Base-by-base conservation (phyloP, 2,113 vertebrate genomes). In the Sterrhoptilus dennistouni region DNA sequence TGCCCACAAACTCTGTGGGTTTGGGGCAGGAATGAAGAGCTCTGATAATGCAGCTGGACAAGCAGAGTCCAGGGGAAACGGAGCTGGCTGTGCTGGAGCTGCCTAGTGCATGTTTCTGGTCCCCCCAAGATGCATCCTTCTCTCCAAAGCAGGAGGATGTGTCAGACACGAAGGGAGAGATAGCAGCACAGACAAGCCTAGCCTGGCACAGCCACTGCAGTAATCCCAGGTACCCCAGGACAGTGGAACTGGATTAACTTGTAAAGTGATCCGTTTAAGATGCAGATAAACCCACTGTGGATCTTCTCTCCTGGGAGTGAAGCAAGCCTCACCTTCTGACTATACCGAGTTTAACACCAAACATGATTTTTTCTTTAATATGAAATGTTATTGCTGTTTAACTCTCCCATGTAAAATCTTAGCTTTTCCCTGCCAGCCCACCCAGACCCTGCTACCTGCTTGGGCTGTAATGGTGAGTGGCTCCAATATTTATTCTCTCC, bases 81-180 rank as follows among this genome's bases (percentile, higher is more conserved):
- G 47, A n/a, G 9, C 2, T 70, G 25, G 22, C 31, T 57, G 64
- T 57, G 47, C 60, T 78, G 69, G 78, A 83, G 31, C 21, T 88
- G 68, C 53, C 40, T 9, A 3, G 7, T 1, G 1, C 4, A 0
- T 0, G 1, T 64, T 79, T 79, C 29, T 85, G 69, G 23, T 61
- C 11, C 8, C 24, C 29, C 14, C 36, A 35, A 24, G 56, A 11
- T 1, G 0, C 29, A n/a, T 59, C 44, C 24, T 50, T 11, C 31
- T 31, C 31, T 83, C 21, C 25, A 21, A 15, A 36, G 66, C 31
- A 71, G 63, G 35, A 27, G 63, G 54, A 33, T 33, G 69, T 0
- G 1, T 18, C 40, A 13, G 52, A 25, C 20, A 10, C 20, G 0
- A 1, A 63, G 61, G 63, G 36, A 79, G 53, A 68, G 68, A 9